A percentile compares a stretch with the other conserved stretches of the same genome.
These are phyloP conservation scores for Aphrophora alni DNA, from an alignment of 2,888 invertebrate species.

Conservation along the genomic window DNA sequence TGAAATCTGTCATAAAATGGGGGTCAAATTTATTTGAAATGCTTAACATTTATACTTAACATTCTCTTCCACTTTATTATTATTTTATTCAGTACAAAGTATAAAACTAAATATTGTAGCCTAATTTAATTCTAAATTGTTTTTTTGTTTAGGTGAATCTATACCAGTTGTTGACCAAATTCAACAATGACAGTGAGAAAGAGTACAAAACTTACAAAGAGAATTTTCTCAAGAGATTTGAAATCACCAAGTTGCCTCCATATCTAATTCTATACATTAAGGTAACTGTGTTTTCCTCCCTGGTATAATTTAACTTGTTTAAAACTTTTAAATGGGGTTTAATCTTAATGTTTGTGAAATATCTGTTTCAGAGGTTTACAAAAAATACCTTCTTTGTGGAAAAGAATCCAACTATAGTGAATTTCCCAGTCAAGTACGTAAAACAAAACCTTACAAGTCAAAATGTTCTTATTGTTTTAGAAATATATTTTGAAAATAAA, in stretches of 20 bases:
- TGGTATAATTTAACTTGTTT: slow-evolving; percentile 13
- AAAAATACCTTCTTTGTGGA: slow-evolving; percentile 99
- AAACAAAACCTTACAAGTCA: slow-evolving; percentile 12
- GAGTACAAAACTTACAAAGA: slow-evolving; percentile 99
- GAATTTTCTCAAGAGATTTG: slow-evolving; percentile 96
- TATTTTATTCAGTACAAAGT: too few species aligned
- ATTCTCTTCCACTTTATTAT: too few species aligned
- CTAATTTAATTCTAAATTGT: too few species aligned
- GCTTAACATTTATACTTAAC: too few species aligned
- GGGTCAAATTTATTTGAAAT: too few species aligned
- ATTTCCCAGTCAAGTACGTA: slow-evolving; percentile 97
- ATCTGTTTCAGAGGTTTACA: slow-evolving; percentile 77
- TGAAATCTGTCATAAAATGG: too few species aligned
- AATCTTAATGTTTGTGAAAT: slow-evolving; percentile 19
- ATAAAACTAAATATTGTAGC: too few species aligned
- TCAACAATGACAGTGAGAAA: slow-evolving; percentile 93
- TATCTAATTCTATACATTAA: slow-evolving; percentile 97
- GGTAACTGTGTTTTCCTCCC: slow-evolving; percentile 54
- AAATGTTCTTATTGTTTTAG: background rate
- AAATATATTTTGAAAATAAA: slow-evolving; percentile 22
- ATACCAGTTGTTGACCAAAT: slow-evolving; percentile 92
- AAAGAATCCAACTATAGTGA: slow-evolving; percentile 99
- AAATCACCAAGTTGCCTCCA: slow-evolving; percentile 91
- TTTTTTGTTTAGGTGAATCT: slow-evolving; percentile 81
- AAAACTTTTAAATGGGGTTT: background rate